A percentile compares a stretch with the other conserved stretches of the same genome.
These are phyloP conservation scores for Hippocampus abdominalis DNA, from an alignment of 2,113 vertebrate species.

Conservation along the genomic window DNA sequence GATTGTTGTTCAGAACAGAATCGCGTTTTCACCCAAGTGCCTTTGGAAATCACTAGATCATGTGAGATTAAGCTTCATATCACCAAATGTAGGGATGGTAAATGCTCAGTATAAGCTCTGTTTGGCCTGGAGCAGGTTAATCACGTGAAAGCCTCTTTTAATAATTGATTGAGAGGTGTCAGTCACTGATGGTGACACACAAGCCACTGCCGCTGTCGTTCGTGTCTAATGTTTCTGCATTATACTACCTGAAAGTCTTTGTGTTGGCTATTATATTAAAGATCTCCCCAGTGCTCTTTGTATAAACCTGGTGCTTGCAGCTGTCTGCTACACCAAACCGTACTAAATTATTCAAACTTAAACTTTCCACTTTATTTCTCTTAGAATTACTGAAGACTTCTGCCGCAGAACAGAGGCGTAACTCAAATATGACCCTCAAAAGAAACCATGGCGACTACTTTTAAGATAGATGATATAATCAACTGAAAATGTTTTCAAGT, in stretches of 20 bases:
- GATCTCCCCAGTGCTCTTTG: constrained; percentile 39
- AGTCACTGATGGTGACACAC: constrained; percentile 11
- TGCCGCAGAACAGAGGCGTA: constrained; percentile 36
- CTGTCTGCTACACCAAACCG: constrained; percentile 29
- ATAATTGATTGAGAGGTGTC: constrained; percentile 17
- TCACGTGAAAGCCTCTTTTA: constrained; percentile 29
- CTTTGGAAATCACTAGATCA: background rate
- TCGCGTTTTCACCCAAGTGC: constrained; percentile 6
- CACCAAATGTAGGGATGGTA: background rate
- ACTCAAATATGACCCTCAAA: constrained; percentile 6
- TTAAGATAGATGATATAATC: background rate
- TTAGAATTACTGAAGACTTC: constrained; percentile 37
- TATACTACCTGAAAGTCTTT: constrained; percentile 22
- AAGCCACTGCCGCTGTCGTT: background rate
- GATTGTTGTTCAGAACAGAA: background rate
- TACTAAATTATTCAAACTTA: constrained; percentile 67
- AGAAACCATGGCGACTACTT: constrained; percentile 19
- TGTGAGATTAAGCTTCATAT: background rate
- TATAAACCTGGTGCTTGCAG: constrained; percentile 33
- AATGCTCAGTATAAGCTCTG: constrained; percentile 14
- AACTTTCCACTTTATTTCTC: constrained; percentile 32
- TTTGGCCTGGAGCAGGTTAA: constrained; percentile 23
- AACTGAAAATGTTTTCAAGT: background rate
- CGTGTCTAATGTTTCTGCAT: constrained; percentile 16
- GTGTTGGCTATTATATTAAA: constrained; percentile 9